These are phyloP conservation scores for Chelmon rostratus DNA, from an alignment of 2,797 vertebrate genomes.

Conservation along the genomic window DNA sequence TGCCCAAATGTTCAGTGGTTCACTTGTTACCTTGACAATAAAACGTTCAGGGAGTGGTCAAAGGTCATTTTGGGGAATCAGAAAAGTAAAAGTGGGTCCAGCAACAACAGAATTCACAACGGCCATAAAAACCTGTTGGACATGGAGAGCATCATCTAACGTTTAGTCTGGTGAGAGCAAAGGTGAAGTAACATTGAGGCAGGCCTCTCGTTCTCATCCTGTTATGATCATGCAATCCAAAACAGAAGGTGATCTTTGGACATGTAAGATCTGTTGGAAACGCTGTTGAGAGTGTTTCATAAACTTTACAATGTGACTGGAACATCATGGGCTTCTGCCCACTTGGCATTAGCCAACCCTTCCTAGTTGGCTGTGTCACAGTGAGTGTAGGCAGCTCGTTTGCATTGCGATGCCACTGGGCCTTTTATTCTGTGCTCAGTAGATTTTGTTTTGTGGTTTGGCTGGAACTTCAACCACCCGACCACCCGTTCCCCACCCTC, in stretches of 20 bases:
- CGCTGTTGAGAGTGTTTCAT: slow-evolving; percentile 15
- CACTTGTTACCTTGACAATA: neutral
- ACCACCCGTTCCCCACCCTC: slow-evolving; percentile 32
- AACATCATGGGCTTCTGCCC: slow-evolving; percentile 32
- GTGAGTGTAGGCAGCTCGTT: slow-evolving; percentile 65
- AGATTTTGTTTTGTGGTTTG: slow-evolving; percentile 79
- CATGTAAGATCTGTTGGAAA: slow-evolving; percentile 17
- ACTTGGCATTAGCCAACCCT: slow-evolving; percentile 44
- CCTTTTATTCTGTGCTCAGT: slow-evolving; percentile 69
- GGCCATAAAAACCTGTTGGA: neutral
- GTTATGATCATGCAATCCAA: slow-evolving; percentile 9
- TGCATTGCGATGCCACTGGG: slow-evolving; percentile 68
- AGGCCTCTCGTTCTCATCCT: neutral
- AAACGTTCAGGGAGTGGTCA: slow-evolving; percentile 4
- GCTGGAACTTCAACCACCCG: slow-evolving; percentile 70
- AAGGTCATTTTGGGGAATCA: neutral
- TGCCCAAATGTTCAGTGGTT: neutral
- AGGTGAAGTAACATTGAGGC: neutral
- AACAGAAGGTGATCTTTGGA: neutral
- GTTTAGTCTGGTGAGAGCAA: neutral
- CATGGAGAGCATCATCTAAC: neutral
- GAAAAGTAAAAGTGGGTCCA: neutral
- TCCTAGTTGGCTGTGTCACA: slow-evolving; percentile 40
- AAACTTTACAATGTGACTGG: slow-evolving; percentile 17
- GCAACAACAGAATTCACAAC: neutral